Evolutionary conservation across 2,797 vertebrate genomes (phyloP), one percentile per base, ranked within the genome.

Genomic region (Acestrorhynchus altus): DNA sequence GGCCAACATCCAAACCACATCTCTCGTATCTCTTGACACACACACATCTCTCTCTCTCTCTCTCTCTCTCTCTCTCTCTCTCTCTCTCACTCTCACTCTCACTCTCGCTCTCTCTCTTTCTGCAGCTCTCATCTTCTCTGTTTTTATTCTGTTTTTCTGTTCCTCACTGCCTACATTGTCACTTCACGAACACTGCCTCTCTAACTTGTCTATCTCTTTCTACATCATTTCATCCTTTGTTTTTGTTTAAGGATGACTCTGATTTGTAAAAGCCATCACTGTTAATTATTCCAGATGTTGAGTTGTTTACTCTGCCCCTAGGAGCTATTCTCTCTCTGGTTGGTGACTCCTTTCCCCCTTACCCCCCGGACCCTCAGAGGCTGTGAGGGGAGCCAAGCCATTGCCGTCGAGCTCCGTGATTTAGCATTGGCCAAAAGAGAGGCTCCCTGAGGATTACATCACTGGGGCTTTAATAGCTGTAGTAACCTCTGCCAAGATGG

Each of bases 381-480:
- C 69, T 60, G 18, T 15, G 26, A n/a, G 77, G 40, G 24, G 69
- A 79, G 76, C 77, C 81, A 57, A 60, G 63, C 31, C 67, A 81
- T 75, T 52, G 54, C 83, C 31, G 87, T 90, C n/a, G 39, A 73
- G 68, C 74, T 74, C 82, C 31, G 88, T 92, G 91, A 94, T 95
- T 94, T 94, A 94, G 92, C 91, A 91, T 92, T 90, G 90, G 88
- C 40, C 83, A 81, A 89, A 91, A 85, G 92, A 91, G 90, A 92
- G 88, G 90, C 87, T 92, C 92, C 93, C 94, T 90, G 83, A 85
- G 88, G 88, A 94, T 96, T 93, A 95, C 93, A 93, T 95, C 94
- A 95, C 81, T 82, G 40, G 70, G 49, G 72, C 78, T 83, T 87
- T 82, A 87, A 85, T 84, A 60, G 65, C 59, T 15, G 20, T 49